A percentile compares a stretch with the other conserved stretches of the same genome.
Evolutionary conservation across 2,113 vertebrate species (phyloP).

Genomic region (Corythaeola cristata): DNA sequence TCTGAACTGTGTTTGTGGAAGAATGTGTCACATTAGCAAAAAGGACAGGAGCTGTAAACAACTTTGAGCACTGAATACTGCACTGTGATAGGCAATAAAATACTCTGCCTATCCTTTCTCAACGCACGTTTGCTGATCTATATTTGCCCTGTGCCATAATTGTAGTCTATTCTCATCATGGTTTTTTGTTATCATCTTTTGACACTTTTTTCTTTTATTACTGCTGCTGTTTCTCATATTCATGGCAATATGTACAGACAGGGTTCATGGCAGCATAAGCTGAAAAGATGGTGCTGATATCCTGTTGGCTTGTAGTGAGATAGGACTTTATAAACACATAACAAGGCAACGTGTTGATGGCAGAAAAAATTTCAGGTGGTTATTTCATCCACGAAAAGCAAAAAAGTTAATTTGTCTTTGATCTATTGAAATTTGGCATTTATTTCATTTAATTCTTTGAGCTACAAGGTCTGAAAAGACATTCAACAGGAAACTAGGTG

Average conservation of each 20-base stretch:
- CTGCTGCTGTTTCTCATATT: not conserved
- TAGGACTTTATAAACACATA: not conserved
- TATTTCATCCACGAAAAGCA: not conserved
- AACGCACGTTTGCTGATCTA: not conserved
- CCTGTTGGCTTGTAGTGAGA: not conserved
- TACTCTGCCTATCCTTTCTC: not conserved
- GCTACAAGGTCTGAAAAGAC: not conserved
- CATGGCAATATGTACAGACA: not conserved
- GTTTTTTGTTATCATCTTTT: not conserved
- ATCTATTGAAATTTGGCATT: not conserved
- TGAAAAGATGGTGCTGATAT: not conserved
- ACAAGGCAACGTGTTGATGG: not conserved
- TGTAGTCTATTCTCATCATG: not conserved
- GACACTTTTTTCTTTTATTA: not conserved
- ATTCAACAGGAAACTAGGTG: not conserved
- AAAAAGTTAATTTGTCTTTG: not conserved
- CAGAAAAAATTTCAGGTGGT: not conserved
- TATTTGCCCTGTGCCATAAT: not conserved
- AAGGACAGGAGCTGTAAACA: not conserved
- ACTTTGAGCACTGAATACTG: not conserved
- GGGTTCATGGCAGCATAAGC: not conserved
- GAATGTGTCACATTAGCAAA: not conserved
- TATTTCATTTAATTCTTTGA: not conserved
- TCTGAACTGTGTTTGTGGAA: not conserved
- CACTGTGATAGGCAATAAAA: not conserved